A percentile compares a stretch with the other conserved stretches of the same genome.
These are phyloP conservation scores for Diglossa cyanea DNA, from an alignment of 2,797 vertebrate genomes.

Conservation along the genomic window DNA sequence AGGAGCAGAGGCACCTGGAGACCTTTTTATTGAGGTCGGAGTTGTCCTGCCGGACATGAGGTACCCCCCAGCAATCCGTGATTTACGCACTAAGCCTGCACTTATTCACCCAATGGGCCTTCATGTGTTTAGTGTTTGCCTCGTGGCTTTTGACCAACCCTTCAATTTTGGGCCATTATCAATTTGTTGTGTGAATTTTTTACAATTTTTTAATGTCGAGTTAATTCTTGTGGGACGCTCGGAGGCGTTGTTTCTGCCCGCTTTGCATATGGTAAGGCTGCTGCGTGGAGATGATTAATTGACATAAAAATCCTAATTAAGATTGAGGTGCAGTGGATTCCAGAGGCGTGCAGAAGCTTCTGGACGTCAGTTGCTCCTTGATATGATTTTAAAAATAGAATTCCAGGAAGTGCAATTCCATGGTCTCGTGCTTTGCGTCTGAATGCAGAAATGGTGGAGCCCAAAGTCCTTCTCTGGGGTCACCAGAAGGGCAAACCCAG, in stretches of 20 bases:
- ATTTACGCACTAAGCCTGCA: conserved; percentile 10
- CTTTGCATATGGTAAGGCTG: background rate
- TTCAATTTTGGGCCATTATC: conserved; percentile 28
- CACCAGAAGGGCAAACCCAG: background rate
- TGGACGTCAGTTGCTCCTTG: background rate
- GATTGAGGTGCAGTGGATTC: background rate
- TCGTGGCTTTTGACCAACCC: conserved; percentile 10
- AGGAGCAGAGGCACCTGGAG: background rate
- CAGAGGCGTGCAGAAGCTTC: background rate
- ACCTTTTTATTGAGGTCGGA: conserved; percentile 42
- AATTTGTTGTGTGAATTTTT: conserved; percentile 40
- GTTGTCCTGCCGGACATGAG: conserved; percentile 43
- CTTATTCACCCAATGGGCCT: conserved; percentile 25
- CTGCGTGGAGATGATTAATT: background rate
- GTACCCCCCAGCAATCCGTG: conserved; percentile 29
- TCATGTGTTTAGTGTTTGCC: background rate
- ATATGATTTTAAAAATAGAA: background rate
- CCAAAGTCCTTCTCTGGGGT: background rate
- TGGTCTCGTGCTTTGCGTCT: accelerated
- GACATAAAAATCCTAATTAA: conserved; percentile 1
- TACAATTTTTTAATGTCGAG: conserved; percentile 64
- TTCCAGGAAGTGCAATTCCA: background rate
- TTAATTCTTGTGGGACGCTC: background rate
- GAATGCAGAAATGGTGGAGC: background rate
- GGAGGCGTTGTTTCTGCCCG: background rate